Evolutionary conservation across 1,140 invertebrate genomes (phyloP), one percentile per base, ranked within the genome.

Genomic region (Nylanderia fulva): DNA sequence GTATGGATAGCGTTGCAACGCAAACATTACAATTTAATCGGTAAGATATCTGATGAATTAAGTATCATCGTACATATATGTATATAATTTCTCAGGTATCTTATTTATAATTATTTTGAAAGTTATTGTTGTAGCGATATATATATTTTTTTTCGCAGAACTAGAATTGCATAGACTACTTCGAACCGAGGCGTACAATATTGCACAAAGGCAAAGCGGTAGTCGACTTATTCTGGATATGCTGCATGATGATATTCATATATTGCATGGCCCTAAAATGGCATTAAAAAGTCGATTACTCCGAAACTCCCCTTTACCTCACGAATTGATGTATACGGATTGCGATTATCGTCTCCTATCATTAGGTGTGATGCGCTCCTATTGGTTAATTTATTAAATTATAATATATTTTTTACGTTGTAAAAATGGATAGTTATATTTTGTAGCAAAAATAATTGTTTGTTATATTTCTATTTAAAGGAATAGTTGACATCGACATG

Each of bases 1-100:
- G 95, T 96, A 3, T 97, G 96, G 96, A 94, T 96, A 79, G 95
- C 96, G 24, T 92, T 97, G 24, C 93, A 95, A 52, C 92, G 96
- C 48, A 96, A 95, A 85, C 90, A 95, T 79, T 95, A 95, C 82
- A 93, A 94, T 88, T 92, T 96, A 64, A 96, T 96, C 83, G 96
- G 95, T 95, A 66, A 27, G 60, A 1, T 54, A 36, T 29, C n/a
- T 33, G 6, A 72, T n/a, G 18, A 33, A 48, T 48, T 42, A 42
- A 11, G n/a, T n/a, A n/a, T 42, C 3, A 13, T 24, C 29, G 4
- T 52, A 27, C n/a, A 13, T 54, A 61, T 15, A 61, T 39, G 15
- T 24, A 61, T 15, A 56, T 15, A 60, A 24, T 60, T 7, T 58
- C 21, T 60, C 24, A 11, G 56, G 13, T n/a, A 68, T 39, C 21